Conservation (phyloP, 2,888 invertebrate species). For the Empis stercorea region DNA sequence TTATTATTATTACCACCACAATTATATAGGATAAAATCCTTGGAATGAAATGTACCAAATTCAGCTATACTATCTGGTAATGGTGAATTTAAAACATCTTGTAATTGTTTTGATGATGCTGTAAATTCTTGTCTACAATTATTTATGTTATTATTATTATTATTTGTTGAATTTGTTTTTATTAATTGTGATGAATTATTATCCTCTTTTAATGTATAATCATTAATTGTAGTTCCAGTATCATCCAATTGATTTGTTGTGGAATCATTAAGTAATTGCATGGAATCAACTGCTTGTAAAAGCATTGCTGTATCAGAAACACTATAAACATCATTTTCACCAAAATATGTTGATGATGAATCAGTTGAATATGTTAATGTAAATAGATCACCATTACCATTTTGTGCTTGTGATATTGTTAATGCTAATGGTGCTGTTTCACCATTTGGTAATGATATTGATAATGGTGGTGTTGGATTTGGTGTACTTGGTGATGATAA, state of each 20-base stretch:
- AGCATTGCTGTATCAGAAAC: constrained; percentile 55
- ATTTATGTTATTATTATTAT: constrained; percentile 6
- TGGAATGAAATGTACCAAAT: constrained; percentile 65
- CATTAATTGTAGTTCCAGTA: constrained; percentile 45
- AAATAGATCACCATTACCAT: constrained; percentile 44
- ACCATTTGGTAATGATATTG: constrained; percentile 27
- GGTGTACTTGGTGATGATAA: constrained; percentile 36
- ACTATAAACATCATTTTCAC: constrained; percentile 63
- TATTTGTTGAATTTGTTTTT: constrained; percentile 3
- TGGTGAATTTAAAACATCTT: constrained; percentile 64
- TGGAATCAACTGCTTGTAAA: constrained; percentile 50
- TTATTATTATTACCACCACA: constrained; percentile 33
- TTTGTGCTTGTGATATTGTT: constrained; percentile 29
- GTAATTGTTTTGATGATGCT: constrained; percentile 38
- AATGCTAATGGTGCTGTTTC: constrained; percentile 29
- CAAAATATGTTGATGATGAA: constrained; percentile 48
- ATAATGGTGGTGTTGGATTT: constrained; percentile 37
- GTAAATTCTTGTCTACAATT: constrained; percentile 11
- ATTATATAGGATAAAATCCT: constrained; percentile 36
- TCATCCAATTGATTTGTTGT: constrained; percentile 51
- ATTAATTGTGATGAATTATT: constrained; percentile 5
- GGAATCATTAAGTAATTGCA: constrained; percentile 51
- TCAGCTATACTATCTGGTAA: constrained; percentile 68
- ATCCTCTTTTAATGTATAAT: constrained; percentile 43
- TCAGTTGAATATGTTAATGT: constrained; percentile 43